phyloP scores from a whole-genome alignment of 2,113 vertebrate species.

The Brevimyrus niger region DNA sequence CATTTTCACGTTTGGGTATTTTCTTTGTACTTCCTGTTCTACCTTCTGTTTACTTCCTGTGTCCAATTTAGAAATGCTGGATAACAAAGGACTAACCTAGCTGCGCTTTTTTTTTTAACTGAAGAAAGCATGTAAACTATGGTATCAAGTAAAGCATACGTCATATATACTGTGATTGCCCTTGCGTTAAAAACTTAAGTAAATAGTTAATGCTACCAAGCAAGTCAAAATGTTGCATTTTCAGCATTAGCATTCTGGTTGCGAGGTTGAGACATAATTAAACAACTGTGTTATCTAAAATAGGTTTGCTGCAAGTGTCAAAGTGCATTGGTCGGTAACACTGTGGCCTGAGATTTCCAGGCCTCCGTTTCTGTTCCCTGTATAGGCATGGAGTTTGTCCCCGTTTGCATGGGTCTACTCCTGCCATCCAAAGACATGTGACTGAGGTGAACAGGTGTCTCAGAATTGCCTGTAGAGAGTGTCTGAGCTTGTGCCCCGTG shows the following conservation, averaged over 20 bases:
- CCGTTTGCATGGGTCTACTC: neutral
- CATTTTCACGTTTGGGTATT: neutral
- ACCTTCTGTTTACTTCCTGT: neutral
- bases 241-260: neutral
- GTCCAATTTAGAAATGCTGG: neutral
- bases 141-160: neutral
- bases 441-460: neutral
- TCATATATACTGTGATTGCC: neutral
- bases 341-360: neutral
- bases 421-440: neutral
- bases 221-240: neutral
- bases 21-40: neutral
- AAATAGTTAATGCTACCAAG: neutral
- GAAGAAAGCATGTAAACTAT: constrained; percentile 4
- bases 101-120: neutral
- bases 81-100: neutral
- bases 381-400: neutral
- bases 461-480: neutral
- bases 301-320: neutral
- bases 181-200: neutral
- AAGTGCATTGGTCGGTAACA: neutral
- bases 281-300: neutral
- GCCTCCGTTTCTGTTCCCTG: neutral
- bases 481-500: neutral
- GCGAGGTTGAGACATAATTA: neutral